Evolutionary conservation across 2,888 invertebrate species (phyloP).

Genomic region (Drosophila phalerata): DNA sequence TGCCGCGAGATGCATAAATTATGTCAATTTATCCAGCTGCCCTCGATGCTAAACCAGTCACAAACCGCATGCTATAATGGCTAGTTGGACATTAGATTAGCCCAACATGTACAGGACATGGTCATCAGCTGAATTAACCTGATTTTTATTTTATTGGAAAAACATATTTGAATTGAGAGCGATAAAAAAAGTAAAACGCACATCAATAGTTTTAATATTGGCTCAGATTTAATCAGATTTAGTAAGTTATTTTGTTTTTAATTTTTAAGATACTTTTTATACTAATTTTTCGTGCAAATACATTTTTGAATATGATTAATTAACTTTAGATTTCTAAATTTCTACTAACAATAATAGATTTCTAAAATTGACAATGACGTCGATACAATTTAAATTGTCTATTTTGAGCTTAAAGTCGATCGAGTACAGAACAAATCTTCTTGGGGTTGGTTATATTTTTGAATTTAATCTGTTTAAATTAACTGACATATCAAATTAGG

Average conservation of each 20-base stretch:
- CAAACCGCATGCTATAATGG: background rate
- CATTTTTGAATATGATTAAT: too few species aligned
- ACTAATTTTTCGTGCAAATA: too few species aligned
- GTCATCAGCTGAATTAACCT: background rate
- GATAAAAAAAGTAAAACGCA: too few species aligned
- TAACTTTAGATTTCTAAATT: too few species aligned
- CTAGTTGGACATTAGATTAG: constrained; percentile 18
- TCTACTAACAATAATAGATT: too few species aligned
- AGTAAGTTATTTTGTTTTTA: too few species aligned
- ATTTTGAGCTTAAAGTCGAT: background rate
- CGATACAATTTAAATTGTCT: too few species aligned
- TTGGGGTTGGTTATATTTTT: background rate
- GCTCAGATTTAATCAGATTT: too few species aligned
- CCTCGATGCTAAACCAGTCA: constrained; percentile 4
- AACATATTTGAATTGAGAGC: background rate
- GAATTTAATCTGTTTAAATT: constrained; percentile 9
- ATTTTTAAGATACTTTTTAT: too few species aligned
- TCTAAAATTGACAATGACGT: too few species aligned
- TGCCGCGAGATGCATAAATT: constrained; percentile 69
- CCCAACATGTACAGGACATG: background rate
- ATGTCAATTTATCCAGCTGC: constrained; percentile 55
- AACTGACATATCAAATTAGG: constrained; percentile 41
- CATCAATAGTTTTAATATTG: too few species aligned
- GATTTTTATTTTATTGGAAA: background rate
- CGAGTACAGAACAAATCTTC: background rate